A percentile compares a stretch with the other conserved stretches of the same genome.
Evolutionary conservation across 2,797 vertebrate species (phyloP).

Genomic region (Echiichthys vipera): DNA sequence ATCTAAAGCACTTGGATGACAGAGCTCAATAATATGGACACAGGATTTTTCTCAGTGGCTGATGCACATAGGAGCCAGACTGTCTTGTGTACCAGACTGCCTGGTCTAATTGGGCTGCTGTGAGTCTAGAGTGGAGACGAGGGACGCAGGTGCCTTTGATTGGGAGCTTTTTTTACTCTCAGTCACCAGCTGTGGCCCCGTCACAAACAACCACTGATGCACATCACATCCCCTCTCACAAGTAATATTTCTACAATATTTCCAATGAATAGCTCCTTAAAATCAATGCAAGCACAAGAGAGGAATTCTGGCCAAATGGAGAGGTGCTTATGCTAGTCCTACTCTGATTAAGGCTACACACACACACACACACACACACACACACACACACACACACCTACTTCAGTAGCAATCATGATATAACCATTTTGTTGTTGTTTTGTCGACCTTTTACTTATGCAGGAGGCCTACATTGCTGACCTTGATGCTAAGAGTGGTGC

Average conservation of each 20-base stretch:
- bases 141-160: constrained; percentile 73
- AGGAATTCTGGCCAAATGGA: not conserved
- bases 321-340: constrained; percentile 4
- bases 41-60: not conserved
- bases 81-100: constrained; percentile 61
- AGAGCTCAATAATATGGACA: not conserved
- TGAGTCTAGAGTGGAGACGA: constrained; percentile 40
- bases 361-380: not conserved
- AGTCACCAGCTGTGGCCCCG: constrained; percentile 70
- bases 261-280: not conserved
- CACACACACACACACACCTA: not conserved
- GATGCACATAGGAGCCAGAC: not conserved
- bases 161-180: constrained; percentile 44
- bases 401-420: not conserved
- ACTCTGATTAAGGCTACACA: constrained; percentile 25
- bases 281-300: not conserved
- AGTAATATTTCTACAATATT: constrained; percentile 3
- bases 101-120: constrained; percentile 73
- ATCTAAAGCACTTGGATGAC: not conserved
- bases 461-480: constrained; percentile 99
- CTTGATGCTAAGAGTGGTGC: constrained; percentile 98
- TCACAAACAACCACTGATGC: constrained; percentile 63
- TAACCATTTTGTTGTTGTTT: not conserved
- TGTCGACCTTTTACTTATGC: constrained; percentile 37
- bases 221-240: constrained; percentile 14